These are phyloP conservation scores for Sciurus niger DNA, from an alignment of 2,113 vertebrate species.

Conservation along the genomic window DNA sequence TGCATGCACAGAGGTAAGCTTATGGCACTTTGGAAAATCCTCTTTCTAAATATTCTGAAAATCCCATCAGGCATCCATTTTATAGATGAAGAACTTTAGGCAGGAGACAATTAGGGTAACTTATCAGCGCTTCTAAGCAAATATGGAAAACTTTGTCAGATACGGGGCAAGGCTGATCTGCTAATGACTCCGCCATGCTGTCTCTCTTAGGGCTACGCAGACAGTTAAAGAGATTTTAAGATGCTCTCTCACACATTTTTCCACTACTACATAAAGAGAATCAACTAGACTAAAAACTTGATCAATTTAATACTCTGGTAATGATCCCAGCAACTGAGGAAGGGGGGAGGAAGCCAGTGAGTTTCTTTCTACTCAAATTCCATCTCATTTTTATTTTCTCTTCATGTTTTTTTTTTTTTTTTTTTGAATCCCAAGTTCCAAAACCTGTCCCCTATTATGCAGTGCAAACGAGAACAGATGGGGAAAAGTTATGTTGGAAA, in stretches of 20 bases:
- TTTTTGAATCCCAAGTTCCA: conserved; percentile 85
- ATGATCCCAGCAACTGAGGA: conserved; percentile 75
- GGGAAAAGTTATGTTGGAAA: conserved; percentile 87
- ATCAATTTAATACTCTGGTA: conserved; percentile 82
- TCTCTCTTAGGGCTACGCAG: conserved; percentile 14
- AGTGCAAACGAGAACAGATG: conserved; percentile 87
- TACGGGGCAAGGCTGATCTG: neutral
- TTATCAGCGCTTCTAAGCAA: conserved; percentile 67
- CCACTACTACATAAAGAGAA: conserved; percentile 51
- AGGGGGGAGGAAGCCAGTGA: conserved; percentile 53
- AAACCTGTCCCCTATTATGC: conserved; percentile 87
- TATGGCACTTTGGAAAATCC: neutral
- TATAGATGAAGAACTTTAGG: conserved; percentile 10
- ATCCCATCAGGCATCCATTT: conserved; percentile 33
- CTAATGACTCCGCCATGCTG: neutral
- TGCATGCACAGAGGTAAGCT: neutral
- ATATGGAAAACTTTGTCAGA: conserved; percentile 39
- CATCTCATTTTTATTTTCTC: conserved; percentile 86
- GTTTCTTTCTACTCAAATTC: conserved; percentile 83
- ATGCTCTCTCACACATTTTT: conserved; percentile 16
- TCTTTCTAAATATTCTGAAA: conserved; percentile 53
- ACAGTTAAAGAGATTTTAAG: conserved; percentile 55
- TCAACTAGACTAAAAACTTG: conserved; percentile 65
- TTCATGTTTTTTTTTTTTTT: conserved; percentile 80
- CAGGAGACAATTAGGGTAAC: conserved; percentile 24